Evolutionary conservation across 2,888 invertebrate species (phyloP).

Genomic region (Hoplodrina ambigua): DNA sequence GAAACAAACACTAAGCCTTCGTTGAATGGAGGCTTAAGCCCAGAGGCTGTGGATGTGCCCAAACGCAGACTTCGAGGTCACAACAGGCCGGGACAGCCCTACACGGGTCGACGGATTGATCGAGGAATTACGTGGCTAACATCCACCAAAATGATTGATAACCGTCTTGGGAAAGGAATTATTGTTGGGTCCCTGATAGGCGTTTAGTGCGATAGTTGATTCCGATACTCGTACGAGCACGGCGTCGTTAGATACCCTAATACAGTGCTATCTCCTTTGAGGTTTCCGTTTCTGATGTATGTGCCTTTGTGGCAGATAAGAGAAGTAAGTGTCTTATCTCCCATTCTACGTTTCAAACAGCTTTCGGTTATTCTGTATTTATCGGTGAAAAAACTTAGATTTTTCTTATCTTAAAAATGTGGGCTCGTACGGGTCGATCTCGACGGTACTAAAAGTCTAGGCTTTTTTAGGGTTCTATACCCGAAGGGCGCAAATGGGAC

Average conservation of each 20-base stretch:
- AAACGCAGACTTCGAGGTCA: slow-evolving; percentile 28
- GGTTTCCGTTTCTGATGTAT: slow-evolving; percentile 37
- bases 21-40: slow-evolving; percentile 35
- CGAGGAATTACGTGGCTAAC: slow-evolving; percentile 79
- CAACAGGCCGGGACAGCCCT: slow-evolving; percentile 50
- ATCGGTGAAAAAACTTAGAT: background rate
- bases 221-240: slow-evolving; percentile 59
- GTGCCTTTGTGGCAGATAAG: slow-evolving; percentile 35
- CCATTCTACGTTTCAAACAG: slow-evolving; percentile 37
- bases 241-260: slow-evolving; percentile 54
- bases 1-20: slow-evolving; percentile 37
- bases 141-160: slow-evolving; percentile 79
- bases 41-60: slow-evolving; percentile 27
- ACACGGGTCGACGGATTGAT: slow-evolving; percentile 76
- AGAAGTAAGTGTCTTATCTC: slow-evolving; percentile 46
- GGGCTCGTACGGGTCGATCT: background rate
- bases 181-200: slow-evolving; percentile 67
- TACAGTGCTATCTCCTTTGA: slow-evolving; percentile 51
- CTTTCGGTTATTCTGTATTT: slow-evolving; percentile 24
- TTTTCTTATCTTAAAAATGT: slow-evolving; percentile 6
- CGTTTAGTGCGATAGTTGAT: slow-evolving; percentile 70
- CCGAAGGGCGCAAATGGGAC: too few relatives aligned
- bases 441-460: background rate
- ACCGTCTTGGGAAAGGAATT: slow-evolving; percentile 72
- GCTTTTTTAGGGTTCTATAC: too few relatives aligned